Evolutionary conservation across 2,113 vertebrate genomes (phyloP).

Genomic region (Psittacus erithacus): DNA sequence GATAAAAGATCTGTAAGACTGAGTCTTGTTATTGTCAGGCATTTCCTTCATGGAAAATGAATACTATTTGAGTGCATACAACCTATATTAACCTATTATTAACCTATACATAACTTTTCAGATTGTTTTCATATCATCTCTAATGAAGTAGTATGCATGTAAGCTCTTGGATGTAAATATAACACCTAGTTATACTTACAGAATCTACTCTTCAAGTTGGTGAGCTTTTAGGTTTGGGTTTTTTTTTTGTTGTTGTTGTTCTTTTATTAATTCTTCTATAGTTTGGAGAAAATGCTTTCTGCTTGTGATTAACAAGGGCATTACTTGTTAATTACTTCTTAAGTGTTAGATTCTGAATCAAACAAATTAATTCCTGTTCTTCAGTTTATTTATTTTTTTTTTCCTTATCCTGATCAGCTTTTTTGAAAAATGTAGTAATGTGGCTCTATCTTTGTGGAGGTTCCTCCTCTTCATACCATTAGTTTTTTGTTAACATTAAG

Average conservation of each 20-base stretch:
- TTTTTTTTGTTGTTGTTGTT: background rate
- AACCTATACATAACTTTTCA: background rate
- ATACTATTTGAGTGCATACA: background rate
- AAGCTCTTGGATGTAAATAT: background rate
- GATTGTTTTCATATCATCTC: background rate
- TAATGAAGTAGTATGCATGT: background rate
- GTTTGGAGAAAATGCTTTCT: background rate
- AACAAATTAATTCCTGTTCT: background rate
- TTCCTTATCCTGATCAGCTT: background rate
- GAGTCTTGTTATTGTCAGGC: background rate
- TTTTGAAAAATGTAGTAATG: background rate
- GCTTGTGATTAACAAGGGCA: background rate
- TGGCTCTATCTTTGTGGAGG: background rate
- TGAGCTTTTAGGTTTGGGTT: background rate
- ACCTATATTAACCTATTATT: background rate
- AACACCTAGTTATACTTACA: background rate
- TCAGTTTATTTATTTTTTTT: background rate
- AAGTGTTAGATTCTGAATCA: background rate
- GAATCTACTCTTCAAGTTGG: background rate
- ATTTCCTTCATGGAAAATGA: background rate
- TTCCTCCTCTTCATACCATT: background rate
- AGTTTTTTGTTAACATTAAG: background rate
- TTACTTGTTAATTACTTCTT: background rate
- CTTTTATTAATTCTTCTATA: background rate
- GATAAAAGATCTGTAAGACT: background rate